Conservation (phyloP, 2,797 vertebrate genomes). For the Myiothlypis coronata region DNA sequence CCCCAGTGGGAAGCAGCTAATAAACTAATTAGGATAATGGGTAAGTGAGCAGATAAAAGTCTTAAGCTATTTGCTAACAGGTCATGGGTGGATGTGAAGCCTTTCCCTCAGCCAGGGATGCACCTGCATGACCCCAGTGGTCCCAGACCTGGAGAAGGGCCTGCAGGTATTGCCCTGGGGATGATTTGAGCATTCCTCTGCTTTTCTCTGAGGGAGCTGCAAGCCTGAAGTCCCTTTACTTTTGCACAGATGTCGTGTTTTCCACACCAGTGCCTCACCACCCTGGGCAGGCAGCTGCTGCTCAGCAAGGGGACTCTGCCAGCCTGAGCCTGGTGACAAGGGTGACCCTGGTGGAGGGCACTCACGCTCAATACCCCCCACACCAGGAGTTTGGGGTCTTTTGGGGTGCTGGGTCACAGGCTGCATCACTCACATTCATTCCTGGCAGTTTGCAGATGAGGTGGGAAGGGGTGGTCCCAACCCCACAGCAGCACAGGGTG, state of each 20-base stretch:
- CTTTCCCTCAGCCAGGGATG: rapidly evolving
- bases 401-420: neutral
- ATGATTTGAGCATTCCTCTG: neutral
- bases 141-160: neutral
- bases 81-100: neutral
- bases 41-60: constrained; percentile 49
- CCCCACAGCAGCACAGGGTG: neutral
- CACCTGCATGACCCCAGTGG: neutral
- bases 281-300: neutral
- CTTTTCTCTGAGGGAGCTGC: neutral
- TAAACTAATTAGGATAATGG: constrained; percentile 56
- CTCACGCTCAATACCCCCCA: rapidly evolving
- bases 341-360: neutral
- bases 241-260: neutral
- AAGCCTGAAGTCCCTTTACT: neutral
- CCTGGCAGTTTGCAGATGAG: rapidly evolving
- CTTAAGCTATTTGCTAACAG: neutral
- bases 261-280: neutral
- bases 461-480: neutral
- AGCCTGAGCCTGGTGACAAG: neutral
- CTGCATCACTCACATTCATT: neutral
- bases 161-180: neutral
- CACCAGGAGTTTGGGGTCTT: neutral
- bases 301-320: neutral
- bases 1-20: constrained; percentile 27